Evolutionary conservation across 2,888 invertebrate species (phyloP), one percentile per base, ranked within the genome.

Genomic region (Lasioglossum leucozonium): DNA sequence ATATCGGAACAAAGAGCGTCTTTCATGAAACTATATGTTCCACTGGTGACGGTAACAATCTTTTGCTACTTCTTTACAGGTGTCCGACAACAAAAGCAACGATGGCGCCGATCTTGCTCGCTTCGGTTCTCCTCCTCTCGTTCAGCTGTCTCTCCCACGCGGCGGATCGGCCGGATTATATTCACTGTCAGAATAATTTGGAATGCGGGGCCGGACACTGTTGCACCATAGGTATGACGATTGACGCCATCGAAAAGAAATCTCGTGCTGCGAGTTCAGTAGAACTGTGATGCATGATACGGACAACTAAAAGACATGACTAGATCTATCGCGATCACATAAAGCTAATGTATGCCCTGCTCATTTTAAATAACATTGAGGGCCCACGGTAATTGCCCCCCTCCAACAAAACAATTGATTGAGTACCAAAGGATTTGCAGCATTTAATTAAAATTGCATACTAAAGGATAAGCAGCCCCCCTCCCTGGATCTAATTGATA

Each of bases 191-290:
- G 40, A 92, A 82, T 72, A 89, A 84, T 77, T 47, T 73, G 6
- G 91, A 93, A 13, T 93, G 93, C 77, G 72, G 69, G n/a, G 73
- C 88, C 18, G 91, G 86, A 11, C 73, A 87, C 37, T 93, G 93
- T 82, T 93, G 93, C 67, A 79, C 86, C n/a, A 83, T 93, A 84
- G 86, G 93, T 93, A 85, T 34, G 65, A 65, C 18, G 34, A 18
- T 65, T 30, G 62, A 16, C 30, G 62, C 62, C 62, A 62, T 62
- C 30, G n/a, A 62, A 62, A 62, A 30, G 34, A 65, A 65, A 65
- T 65, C 18, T 18, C 22, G 65, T 3, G 22, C 34, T 34, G 34
- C 34, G 22, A n/a, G 10, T 10, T 51, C 22, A 4, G 51, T 51
- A 51, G 51, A 51, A n/a, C 0, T n/a, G 10, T 51, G 51, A 51